Evolutionary conservation across 2,888 invertebrate species (phyloP).

Genomic region (Archips xylosteana): DNA sequence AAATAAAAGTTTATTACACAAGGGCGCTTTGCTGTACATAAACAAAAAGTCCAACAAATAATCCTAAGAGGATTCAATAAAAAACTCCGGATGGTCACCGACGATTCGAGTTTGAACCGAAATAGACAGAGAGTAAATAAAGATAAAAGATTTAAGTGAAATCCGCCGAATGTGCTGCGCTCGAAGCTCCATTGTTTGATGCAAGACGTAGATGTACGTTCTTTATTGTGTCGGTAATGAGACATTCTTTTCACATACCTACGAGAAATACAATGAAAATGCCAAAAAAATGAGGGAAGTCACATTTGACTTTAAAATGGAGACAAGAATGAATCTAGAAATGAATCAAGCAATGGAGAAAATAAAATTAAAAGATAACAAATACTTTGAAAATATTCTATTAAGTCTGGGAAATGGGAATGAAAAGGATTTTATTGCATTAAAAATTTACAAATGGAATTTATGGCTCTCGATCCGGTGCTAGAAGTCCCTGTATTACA

Average conservation of each 20-base stretch:
- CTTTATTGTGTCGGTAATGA: conserved; percentile 53
- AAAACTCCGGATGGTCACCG: background rate
- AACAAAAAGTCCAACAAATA: background rate
- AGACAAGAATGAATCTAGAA: no score
- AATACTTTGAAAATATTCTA: no score
- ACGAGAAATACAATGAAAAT: conserved; percentile 1
- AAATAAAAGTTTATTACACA: no score
- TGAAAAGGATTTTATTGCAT: no score
- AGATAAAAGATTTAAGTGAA: conserved; percentile 48
- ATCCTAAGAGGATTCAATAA: background rate
- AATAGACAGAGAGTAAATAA: conserved; percentile 42
- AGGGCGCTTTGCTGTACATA: no score
- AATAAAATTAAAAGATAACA: no score
- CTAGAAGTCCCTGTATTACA: no score
- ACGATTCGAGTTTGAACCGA: conserved; percentile 10
- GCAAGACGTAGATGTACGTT: conserved; percentile 41
- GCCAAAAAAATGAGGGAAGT: background rate
- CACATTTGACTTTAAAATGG: background rate
- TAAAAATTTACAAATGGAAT: no score
- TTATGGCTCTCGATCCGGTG: no score
- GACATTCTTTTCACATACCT: conserved; percentile 45
- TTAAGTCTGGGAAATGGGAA: no score
- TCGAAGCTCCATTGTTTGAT: conserved; percentile 48
- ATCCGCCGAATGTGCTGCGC: conserved; percentile 48
- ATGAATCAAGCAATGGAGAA: no score